phyloP scores from a whole-genome alignment of 2,113 vertebrate species.

The Morone chrysops region DNA sequence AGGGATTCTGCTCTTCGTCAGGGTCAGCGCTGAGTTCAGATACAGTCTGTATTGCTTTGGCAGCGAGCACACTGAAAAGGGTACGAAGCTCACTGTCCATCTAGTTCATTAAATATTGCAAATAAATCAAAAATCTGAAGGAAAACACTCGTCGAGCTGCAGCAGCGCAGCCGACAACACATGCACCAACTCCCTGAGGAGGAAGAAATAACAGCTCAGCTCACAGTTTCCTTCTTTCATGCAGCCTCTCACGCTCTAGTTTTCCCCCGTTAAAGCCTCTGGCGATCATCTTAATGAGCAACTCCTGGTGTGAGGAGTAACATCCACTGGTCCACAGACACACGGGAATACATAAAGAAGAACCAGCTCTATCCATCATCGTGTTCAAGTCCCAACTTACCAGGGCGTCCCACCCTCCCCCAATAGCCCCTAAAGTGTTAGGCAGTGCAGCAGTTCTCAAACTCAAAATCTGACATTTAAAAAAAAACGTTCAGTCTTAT shows the following conservation, averaged over 20 bases:
- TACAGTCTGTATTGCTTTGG: slow-evolving; percentile 40
- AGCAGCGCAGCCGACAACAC: not conserved
- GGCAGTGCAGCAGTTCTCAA: too few species aligned
- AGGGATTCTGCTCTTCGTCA: slow-evolving; percentile 16
- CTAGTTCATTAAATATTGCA: slow-evolving; percentile 6
- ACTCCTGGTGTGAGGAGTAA: slow-evolving; percentile 38
- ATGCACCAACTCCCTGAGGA: not conserved
- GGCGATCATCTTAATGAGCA: slow-evolving; percentile 21
- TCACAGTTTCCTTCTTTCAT: slow-evolving; percentile 9
- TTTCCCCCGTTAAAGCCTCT: slow-evolving; percentile 8
- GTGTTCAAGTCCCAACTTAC: not conserved
- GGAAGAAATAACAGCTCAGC: not conserved
- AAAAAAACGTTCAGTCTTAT: too few species aligned
- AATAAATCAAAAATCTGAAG: not conserved
- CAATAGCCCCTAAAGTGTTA: too few species aligned
- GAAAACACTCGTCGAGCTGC: not conserved
- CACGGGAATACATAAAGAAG: not conserved
- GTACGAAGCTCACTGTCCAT: not conserved
- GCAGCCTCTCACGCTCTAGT: slow-evolving; percentile 16
- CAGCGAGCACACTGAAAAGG: slow-evolving; percentile 11
- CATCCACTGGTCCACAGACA: slow-evolving; percentile 17
- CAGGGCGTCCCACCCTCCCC: too few species aligned
- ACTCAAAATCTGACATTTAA: too few species aligned
- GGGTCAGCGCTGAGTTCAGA: slow-evolving; percentile 9
- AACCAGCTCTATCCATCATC: not conserved